A percentile compares a stretch with the other conserved stretches of the same genome.
Conservation (phyloP, 1,140 invertebrate species). For the Heliconius hewitsoni region DNA sequence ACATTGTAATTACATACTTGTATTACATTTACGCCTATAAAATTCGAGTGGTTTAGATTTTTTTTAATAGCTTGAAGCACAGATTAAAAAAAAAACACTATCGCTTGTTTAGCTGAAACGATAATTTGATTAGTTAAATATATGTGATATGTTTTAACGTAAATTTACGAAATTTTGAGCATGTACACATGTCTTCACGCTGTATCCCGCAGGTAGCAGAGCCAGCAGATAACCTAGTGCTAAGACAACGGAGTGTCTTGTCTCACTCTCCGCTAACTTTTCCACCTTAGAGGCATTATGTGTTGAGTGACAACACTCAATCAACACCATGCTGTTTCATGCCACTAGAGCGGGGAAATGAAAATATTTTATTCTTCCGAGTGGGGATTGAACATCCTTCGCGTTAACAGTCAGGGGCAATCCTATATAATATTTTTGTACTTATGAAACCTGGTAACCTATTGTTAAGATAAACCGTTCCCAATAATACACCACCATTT, state of each 20-base stretch:
- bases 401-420: too few relatives aligned
- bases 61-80: not conserved
- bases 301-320: not conserved
- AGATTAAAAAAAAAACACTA: constrained; percentile 1
- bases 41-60: constrained; percentile 16
- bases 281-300: not conserved
- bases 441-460: too few relatives aligned
- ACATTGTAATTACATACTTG: constrained; percentile 42
- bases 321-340: not conserved
- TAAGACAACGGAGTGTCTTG: too few relatives aligned
- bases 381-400: too few relatives aligned
- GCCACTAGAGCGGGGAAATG: not conserved
- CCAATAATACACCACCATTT: too few relatives aligned
- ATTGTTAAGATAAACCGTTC: too few relatives aligned
- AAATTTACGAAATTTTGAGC: not conserved
- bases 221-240: not conserved
- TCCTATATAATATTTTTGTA: too few relatives aligned
- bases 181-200: not conserved
- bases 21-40: constrained; percentile 35
- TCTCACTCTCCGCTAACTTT: too few relatives aligned
- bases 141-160: not conserved
- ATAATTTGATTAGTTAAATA: not conserved
- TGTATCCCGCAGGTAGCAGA: not conserved
- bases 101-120: not conserved
- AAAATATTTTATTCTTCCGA: not conserved